These are phyloP conservation scores for Andrena haemorrhoa DNA, from an alignment of 2,888 invertebrate genomes.

Conservation along the genomic window DNA sequence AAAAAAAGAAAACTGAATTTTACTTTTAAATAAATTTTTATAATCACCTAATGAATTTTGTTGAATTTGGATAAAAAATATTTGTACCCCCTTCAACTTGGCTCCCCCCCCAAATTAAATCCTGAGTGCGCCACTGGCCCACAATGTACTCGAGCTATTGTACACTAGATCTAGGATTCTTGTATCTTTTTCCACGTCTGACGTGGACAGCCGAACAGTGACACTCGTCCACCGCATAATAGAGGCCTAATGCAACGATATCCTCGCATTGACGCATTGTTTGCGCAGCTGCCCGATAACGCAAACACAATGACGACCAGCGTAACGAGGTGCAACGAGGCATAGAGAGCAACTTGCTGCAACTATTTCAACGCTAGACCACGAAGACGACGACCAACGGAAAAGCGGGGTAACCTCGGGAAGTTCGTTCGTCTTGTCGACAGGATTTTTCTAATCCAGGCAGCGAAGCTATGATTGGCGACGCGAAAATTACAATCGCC, in stretches of 20 bases:
- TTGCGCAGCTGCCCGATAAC: slow-evolving; percentile 8
- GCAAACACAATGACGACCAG: slow-evolving; percentile 7
- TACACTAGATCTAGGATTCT: not conserved
- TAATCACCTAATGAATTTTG: no score
- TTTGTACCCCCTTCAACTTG: no score
- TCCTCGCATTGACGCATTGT: not conserved
- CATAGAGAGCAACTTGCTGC: slow-evolving; percentile 5
- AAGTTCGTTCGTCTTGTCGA: not conserved
- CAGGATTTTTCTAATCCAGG: not conserved
- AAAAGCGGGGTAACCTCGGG: not conserved
- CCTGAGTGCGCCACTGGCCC: no score
- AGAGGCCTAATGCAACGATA: not conserved
- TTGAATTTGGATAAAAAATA: no score
- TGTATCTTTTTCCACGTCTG: not conserved
- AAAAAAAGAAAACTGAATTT: no score
- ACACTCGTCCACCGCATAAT: not conserved
- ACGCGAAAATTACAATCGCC: no score
- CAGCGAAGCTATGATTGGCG: slow-evolving; percentile 5
- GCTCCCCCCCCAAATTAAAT: no score
- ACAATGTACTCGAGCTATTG: no score
- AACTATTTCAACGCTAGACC: not conserved
- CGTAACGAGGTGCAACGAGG: slow-evolving; percentile 18
- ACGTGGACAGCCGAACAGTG: not conserved
- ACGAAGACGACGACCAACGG: not conserved
- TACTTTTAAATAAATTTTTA: no score